phyloP scores from a whole-genome alignment of 2,113 vertebrate species.

The Cinclus cinclus region DNA sequence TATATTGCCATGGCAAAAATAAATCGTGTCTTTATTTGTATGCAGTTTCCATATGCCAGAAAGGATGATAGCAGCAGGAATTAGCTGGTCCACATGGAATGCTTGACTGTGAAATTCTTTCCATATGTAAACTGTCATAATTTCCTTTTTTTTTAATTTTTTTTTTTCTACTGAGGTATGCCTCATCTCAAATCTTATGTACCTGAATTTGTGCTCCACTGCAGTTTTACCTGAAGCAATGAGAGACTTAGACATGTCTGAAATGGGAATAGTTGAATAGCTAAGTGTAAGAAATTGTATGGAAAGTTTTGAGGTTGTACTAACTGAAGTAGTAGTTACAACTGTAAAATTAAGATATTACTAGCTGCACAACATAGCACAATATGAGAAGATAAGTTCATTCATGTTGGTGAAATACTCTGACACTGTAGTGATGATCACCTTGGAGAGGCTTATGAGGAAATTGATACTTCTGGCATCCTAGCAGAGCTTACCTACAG shows the following conservation, averaged over 20 bases:
- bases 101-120: neutral
- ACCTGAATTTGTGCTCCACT: neutral
- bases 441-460: neutral
- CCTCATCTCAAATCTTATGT: neutral
- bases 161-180: neutral
- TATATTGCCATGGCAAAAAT: neutral
- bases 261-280: neutral
- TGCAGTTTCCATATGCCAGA: neutral
- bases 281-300: neutral
- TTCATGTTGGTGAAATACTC: neutral
- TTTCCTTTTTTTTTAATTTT: neutral
- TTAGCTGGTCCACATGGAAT: neutral
- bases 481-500: neutral
- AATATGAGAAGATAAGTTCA: neutral
- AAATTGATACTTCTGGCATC: neutral
- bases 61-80: neutral
- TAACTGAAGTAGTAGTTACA: neutral
- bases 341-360: neutral
- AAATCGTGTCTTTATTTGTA: neutral
- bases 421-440: neutral
- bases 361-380: neutral
- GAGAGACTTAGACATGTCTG: neutral
- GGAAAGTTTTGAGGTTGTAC: neutral
- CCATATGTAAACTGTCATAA: neutral
- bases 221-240: neutral